These are phyloP conservation scores for Heteropelma amictum DNA, from an alignment of 2,888 invertebrate genomes.

Conservation along the genomic window DNA sequence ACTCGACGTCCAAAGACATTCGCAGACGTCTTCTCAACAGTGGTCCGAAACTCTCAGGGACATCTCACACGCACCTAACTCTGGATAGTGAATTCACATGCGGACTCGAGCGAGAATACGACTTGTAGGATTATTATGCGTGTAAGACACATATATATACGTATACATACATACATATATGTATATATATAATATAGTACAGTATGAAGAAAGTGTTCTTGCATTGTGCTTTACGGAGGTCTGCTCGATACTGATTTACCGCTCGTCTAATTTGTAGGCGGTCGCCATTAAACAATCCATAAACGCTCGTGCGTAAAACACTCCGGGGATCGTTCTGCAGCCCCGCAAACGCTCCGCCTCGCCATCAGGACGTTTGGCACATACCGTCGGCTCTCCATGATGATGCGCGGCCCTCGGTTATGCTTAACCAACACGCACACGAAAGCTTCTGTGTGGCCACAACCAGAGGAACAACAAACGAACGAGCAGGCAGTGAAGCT, in stretches of 20 bases:
- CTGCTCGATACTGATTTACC: conserved; percentile 77
- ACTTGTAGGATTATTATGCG: not conserved
- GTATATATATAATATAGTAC: conserved; percentile 2
- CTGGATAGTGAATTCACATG: not conserved
- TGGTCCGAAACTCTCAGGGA: not conserved
- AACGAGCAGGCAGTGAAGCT: not conserved
- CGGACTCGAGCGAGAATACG: not conserved
- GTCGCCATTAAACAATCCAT: conserved; percentile 77
- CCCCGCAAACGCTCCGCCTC: conserved; percentile 37
- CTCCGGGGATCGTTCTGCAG: conserved; percentile 59
- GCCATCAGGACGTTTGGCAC: conserved; percentile 1
- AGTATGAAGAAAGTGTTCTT: conserved; percentile 21
- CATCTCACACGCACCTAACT: not conserved
- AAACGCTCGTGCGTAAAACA: conserved; percentile 76
- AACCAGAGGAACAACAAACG: not conserved
- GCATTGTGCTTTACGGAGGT: conserved; percentile 70
- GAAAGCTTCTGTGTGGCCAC: conserved; percentile 22
- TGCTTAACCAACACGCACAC: conserved; percentile 9
- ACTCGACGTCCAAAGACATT: not conserved
- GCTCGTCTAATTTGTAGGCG: conserved; percentile 78
- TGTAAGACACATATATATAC: not conserved
- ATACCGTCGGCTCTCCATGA: too few relatives aligned
- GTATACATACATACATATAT: not conserved
- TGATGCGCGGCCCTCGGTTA: too few relatives aligned
- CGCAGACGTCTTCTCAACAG: not conserved